A percentile compares a stretch with the other conserved stretches of the same genome.
Evolutionary conservation across 2,888 invertebrate species (phyloP).

Genomic region (Caenorhabditis angaria): DNA sequence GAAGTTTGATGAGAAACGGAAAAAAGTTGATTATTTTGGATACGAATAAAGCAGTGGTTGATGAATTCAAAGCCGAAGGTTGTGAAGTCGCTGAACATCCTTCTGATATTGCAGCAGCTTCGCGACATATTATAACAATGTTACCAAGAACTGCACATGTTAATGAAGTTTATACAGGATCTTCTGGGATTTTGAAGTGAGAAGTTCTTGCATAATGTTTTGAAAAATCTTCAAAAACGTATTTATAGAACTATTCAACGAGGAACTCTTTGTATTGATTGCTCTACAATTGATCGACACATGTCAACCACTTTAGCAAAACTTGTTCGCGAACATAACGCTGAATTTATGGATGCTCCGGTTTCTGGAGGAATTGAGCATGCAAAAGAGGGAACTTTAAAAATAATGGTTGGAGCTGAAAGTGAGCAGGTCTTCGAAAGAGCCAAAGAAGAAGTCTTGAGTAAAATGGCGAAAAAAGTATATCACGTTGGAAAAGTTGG

Average conservation of each 20-base stretch:
- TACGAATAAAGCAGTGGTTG: constrained; percentile 67
- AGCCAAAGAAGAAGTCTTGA: constrained; percentile 77
- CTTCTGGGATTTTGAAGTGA: constrained; percentile 44
- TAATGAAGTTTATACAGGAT: constrained; percentile 75
- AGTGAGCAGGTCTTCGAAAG: constrained; percentile 79
- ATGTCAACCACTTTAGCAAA: constrained; percentile 78
- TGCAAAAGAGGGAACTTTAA: constrained; percentile 88
- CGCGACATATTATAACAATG: constrained; percentile 88
- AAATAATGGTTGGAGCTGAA: constrained; percentile 91
- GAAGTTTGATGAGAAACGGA: constrained; percentile 84
- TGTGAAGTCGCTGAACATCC: constrained; percentile 78
- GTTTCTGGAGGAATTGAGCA: constrained; percentile 87
- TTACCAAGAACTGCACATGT: constrained; percentile 91
- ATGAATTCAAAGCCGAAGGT: constrained; percentile 73
- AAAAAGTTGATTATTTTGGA: constrained; percentile 86
- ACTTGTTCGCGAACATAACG: constrained; percentile 79
- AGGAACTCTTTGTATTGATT: constrained; percentile 86
- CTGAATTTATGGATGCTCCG: constrained; percentile 89
- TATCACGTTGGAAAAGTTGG: constrained; percentile 85
- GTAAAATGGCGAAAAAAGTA: constrained; percentile 87
- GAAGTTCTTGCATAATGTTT: too few species aligned
- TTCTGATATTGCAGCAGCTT: constrained; percentile 82
- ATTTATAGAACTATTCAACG: constrained; percentile 76
- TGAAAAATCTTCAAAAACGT: background rate
- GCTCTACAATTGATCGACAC: constrained; percentile 92